Conservation (phyloP, 2,888 invertebrate species). For the Apantesis nais region DNA sequence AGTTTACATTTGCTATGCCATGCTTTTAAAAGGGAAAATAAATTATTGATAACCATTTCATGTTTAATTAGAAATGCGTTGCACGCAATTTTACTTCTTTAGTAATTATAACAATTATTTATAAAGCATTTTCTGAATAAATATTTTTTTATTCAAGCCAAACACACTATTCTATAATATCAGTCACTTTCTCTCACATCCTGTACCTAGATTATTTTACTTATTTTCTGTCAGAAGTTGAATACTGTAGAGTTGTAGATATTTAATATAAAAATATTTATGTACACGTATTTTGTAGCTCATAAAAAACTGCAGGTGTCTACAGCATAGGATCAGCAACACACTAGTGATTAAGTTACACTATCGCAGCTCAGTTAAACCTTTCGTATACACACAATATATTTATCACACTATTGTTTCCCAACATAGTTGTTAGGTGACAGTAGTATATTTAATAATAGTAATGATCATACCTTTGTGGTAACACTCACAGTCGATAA, state of each 20-base stretch:
- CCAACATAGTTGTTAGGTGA: background rate
- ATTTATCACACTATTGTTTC: background rate
- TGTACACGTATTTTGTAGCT: background rate
- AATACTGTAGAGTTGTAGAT: background rate
- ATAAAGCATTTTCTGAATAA: too few relatives aligned
- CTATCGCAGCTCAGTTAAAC: slow-evolving; percentile 1
- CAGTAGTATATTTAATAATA: background rate
- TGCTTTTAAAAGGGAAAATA: too few relatives aligned
- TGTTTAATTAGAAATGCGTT: too few relatives aligned
- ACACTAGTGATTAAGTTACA: background rate
- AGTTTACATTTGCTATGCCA: too few relatives aligned
- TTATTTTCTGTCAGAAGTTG: background rate
- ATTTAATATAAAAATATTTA: too few relatives aligned
- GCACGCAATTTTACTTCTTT: too few relatives aligned
- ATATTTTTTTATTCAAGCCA: too few relatives aligned
- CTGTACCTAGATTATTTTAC: too few relatives aligned
- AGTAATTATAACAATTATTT: too few relatives aligned
- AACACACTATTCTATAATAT: too few relatives aligned
- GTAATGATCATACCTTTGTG: background rate
- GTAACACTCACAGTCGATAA: background rate
- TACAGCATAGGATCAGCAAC: background rate
- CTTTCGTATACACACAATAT: background rate
- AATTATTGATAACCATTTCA: too few relatives aligned
- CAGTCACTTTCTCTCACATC: too few relatives aligned
- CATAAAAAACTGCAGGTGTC: background rate